Conservation (phyloP, 1,140 invertebrate species). For the Drosophila novamexicana region DNA sequence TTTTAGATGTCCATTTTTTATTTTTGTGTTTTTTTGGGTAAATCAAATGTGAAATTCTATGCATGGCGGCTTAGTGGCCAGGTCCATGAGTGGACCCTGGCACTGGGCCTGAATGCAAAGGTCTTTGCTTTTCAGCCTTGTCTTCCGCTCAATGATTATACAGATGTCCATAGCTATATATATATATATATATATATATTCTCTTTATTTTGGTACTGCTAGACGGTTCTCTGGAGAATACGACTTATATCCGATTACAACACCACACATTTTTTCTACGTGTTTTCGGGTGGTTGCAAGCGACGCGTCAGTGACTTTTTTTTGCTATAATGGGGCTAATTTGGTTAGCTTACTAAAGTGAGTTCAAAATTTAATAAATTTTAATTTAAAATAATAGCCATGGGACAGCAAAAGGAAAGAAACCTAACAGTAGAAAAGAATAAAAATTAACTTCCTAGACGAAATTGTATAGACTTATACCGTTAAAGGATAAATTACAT, state of each 20-base stretch:
- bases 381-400: constrained; percentile 24
- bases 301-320: constrained; percentile 11
- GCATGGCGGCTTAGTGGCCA: constrained; percentile 61
- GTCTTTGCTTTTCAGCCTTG: constrained; percentile 40
- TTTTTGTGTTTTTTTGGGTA: constrained; percentile 24
- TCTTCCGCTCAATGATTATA: constrained; percentile 37
- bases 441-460: too few relatives aligned
- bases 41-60: constrained; percentile 73
- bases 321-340: constrained; percentile 53
- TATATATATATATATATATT: constrained; percentile 8
- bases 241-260: constrained; percentile 80
- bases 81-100: constrained; percentile 19
- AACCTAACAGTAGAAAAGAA: background rate
- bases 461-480: too few relatives aligned
- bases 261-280: constrained; percentile 58
- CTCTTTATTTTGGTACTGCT: constrained; percentile 14
- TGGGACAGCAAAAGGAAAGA: constrained; percentile 1
- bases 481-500: too few relatives aligned
- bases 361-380: constrained; percentile 57
- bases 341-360: constrained; percentile 36
- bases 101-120: constrained; percentile 24
- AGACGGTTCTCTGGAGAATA: constrained; percentile 58
- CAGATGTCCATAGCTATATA: background rate
- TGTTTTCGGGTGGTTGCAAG: constrained; percentile 47
- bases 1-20: constrained; percentile 9